Percentiles rank a stretch among this genome's conserved stretches.
These are phyloP conservation scores for Littorina saxatilis DNA, from an alignment of 1,140 invertebrate species.

Conservation along the genomic window DNA sequence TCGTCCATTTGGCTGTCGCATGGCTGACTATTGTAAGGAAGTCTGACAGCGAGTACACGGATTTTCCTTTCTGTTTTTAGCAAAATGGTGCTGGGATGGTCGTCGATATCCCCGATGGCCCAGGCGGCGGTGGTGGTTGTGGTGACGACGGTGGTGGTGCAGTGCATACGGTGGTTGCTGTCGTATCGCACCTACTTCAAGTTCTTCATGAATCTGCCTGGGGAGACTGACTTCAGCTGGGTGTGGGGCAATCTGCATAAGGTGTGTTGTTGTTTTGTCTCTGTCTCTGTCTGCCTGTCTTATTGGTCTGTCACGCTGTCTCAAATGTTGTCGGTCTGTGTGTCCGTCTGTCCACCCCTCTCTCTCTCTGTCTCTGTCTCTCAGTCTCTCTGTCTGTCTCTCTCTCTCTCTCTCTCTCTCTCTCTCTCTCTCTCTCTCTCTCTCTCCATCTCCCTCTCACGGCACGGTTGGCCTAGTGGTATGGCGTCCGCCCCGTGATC, in stretches of 20 bases:
- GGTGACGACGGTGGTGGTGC: not conserved
- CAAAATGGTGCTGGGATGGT: not conserved
- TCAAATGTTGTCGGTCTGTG: not conserved
- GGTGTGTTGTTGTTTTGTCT: not conserved
- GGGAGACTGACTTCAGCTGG: conserved; percentile 41
- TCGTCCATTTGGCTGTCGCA: too few species aligned
- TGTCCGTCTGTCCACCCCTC: too few species aligned
- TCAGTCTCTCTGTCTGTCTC: not conserved
- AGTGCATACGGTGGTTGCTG: conserved; percentile 25
- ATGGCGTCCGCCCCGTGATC: too few species aligned
- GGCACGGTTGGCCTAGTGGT: too few species aligned
- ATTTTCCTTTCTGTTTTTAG: too few species aligned
- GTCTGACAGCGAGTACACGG: too few species aligned
- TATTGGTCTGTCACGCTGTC: not conserved
- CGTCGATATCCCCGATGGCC: not conserved
- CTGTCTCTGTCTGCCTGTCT: not conserved
- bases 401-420: too few species aligned
- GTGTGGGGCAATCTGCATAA: conserved; percentile 42
- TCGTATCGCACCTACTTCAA: conserved; percentile 26
- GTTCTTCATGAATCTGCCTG: conserved; percentile 40
- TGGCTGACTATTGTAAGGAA: too few species aligned
- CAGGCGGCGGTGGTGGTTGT: not conserved
- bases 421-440: conserved; percentile 4
- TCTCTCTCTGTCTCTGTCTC: too few species aligned
- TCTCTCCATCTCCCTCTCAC: not conserved